Evolutionary conservation across 2,888 invertebrate genomes (phyloP), one percentile per base, ranked within the genome.

Genomic region (Panzeria rudis): DNA sequence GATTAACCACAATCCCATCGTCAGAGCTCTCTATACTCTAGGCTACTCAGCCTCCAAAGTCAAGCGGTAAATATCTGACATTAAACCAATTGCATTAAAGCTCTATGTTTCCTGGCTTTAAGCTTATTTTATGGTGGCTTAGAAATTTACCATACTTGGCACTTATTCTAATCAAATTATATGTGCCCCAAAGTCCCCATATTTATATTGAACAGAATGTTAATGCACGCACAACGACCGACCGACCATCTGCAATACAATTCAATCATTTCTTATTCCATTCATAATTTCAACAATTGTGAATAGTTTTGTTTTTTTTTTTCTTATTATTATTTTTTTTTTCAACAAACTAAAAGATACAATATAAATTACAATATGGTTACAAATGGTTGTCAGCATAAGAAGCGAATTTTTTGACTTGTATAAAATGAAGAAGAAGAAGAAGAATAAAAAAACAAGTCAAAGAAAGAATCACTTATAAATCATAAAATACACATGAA

Each of bases 351-450:
- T 75, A 52, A 44, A 79, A 82, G 85, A 79, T 82, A 82, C 82
- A 75, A 85, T 71, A 85, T 85, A 85, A 85, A 85, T 85, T 85
- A 82, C 82, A 85, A 85, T 85, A 85, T 82, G 85, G 78, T 85
- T 85, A 85, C 82, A 82, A 85, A 85, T 85, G 82, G 82, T 82
- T 78, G 78, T 56, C 61, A 77, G 61, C 62, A 32, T 75, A 83
- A 59, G 76, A 47, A 82, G 75, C 71, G 56, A 86, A 78, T 75
- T 50, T 80, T 61, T 47, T 64, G 23, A 75, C 50, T 69, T 20
- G 68, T 59, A 15, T 71, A 41, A 44, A 47, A 68, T 56, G 44
- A 23, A 47, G 8, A 23, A 59, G 15, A 44, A 72, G 38, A 50
- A 41, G 9, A 59, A 59, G 2, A 54, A 62, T 8, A 35, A 50